Percentiles rank a stretch among this genome's conserved stretches.
Evolutionary conservation across 2,113 vertebrate genomes (phyloP).

Genomic region (Megaceryle maxima): DNA sequence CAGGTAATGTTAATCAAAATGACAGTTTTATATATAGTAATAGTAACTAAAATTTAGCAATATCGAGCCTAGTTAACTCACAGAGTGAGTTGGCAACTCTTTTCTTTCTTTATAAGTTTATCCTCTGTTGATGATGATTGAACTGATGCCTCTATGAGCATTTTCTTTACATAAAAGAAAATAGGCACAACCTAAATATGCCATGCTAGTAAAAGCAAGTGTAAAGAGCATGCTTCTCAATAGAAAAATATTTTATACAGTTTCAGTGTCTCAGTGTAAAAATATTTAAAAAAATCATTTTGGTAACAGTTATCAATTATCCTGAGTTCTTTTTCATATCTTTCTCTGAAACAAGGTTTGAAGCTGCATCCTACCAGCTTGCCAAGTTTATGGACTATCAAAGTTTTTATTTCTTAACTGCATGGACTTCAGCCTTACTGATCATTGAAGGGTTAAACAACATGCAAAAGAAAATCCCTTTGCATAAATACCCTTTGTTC

Average conservation of each 20-base stretch:
- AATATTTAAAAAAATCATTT: background rate
- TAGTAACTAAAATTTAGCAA: conserved; percentile 4
- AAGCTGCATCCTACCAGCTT: background rate
- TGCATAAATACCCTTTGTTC: background rate
- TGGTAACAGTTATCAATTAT: background rate
- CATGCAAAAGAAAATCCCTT: background rate
- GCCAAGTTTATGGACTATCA: background rate
- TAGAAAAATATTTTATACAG: background rate
- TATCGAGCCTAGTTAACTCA: background rate
- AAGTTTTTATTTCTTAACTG: background rate
- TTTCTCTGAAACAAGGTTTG: background rate
- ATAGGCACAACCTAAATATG: background rate
- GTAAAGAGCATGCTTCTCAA: background rate
- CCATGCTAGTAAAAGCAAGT: background rate
- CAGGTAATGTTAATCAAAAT: conserved; percentile 30
- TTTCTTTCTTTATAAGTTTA: background rate
- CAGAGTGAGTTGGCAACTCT: background rate
- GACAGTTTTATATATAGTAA: background rate
- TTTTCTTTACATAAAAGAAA: background rate
- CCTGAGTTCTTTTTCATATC: background rate
- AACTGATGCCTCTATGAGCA: background rate
- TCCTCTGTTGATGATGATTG: background rate
- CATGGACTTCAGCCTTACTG: background rate
- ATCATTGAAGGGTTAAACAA: background rate
- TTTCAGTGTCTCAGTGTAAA: background rate